Conservation (phyloP, 2,888 invertebrate species). For the Conus canariensis region DNA sequence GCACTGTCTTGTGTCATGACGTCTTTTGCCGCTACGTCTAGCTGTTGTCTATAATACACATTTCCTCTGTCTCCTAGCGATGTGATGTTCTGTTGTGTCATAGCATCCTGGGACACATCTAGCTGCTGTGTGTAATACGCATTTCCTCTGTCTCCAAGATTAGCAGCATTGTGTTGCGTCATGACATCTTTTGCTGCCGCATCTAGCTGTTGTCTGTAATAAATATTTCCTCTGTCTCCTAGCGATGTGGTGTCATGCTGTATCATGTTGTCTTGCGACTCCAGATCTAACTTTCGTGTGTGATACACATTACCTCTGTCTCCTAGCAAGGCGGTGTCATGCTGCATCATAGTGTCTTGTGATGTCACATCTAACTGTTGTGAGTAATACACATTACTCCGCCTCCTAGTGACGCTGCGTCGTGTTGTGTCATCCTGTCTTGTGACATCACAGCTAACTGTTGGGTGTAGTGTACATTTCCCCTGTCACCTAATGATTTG, state of each 20-base stretch:
- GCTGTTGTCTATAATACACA: constrained; percentile 26
- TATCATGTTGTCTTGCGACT: constrained; percentile 3
- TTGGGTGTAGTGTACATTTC: background rate
- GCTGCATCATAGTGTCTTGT: constrained; percentile 11
- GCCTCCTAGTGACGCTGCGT: background rate
- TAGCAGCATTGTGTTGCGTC: background rate
- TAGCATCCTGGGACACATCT: background rate
- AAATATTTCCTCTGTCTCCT: background rate
- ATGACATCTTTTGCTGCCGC: background rate
- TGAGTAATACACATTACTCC: background rate
- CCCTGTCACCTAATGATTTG: background rate
- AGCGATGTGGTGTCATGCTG: background rate
- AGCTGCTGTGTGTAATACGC: background rate
- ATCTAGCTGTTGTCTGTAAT: constrained; percentile 9
- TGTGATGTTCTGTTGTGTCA: background rate
- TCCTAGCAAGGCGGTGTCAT: background rate
- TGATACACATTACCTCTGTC: background rate
- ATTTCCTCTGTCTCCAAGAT: background rate
- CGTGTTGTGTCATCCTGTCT: background rate
- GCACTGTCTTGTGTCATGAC: background rate
- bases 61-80: constrained; percentile 38
- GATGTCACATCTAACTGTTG: background rate
- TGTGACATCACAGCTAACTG: constrained; percentile 3
- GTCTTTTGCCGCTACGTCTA: constrained; percentile 32
- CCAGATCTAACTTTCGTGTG: constrained; percentile 6